Base-by-base conservation (phyloP, 2,888 invertebrate species). In the Leptinotarsa rubiginosa region DNA sequence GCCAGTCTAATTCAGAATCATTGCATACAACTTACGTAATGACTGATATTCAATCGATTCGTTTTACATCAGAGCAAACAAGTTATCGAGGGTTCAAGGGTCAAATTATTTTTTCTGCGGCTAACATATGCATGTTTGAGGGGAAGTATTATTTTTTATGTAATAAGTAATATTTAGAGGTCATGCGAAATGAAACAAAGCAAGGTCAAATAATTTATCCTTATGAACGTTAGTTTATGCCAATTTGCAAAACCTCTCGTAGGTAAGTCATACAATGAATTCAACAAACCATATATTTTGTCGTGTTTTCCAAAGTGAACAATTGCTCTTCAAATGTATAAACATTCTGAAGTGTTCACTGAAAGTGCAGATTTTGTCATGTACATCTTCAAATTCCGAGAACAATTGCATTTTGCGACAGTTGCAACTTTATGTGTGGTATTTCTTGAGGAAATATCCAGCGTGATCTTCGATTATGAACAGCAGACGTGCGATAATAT, bases 151-250 rank as follows among this genome's bases (percentile, higher is more conserved):
- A 62, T 62, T 62, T 62, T 62, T 62, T 67, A 67, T 52, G 16
- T 67, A 65, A 65, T 47, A 16, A 22, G 10, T n/a, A 50, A 52
- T 50, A 49, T 52, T 12, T 47, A 52, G 47, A 67, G 67, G 67
- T 67, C 67, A 31, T 67, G 67, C 10, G 67, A 52, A 67, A 47
- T 7, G 50, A 22, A 67, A 67, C 50, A 52, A 67, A 3, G 47
- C 67, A 68, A 68, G 68, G 68, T 68, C 54, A 68, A 41, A 41
- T 13, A 49, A 52, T 5, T 68, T n/a, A 67, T 49, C 52, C 50
- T 16, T 25, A 50, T 67, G 62, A 62, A 62, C 25, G 31, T 16
- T 31, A 62, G 31, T 62, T 62, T 16, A 62, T 62, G 31, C 16
- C 41, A 62, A 62, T 62, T 25, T n/a, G 31, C 7, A 31, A 62